Percentiles rank a stretch among this genome's conserved stretches.
These are phyloP conservation scores for Dorcus hopei DNA, from an alignment of 2,888 invertebrate genomes.

Conservation along the genomic window DNA sequence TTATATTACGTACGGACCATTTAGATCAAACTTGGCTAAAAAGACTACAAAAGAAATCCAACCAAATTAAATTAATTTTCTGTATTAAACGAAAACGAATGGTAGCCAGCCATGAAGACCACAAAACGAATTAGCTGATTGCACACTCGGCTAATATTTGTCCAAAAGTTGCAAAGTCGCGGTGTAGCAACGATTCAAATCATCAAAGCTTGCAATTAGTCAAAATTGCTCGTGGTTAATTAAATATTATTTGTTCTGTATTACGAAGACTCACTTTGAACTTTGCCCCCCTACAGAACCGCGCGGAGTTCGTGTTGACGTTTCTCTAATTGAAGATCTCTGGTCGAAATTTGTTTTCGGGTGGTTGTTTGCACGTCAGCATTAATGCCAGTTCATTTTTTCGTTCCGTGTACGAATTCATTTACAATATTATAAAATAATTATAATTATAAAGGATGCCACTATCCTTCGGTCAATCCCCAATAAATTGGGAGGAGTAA, in stretches of 20 bases:
- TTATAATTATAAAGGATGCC: no score
- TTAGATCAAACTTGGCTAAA: not conserved
- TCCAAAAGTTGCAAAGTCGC: constrained; percentile 9
- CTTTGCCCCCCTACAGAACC: not conserved
- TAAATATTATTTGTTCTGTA: constrained; percentile 15
- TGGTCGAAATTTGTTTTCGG: not conserved
- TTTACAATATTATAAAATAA: no score
- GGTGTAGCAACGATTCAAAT: constrained; percentile 1
- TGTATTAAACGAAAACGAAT: no score
- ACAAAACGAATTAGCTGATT: no score
- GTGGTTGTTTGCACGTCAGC: not conserved
- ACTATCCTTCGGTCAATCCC: no score
- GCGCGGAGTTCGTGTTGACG: not conserved
- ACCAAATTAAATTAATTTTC: no score
- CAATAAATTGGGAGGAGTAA: no score
- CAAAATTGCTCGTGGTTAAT: constrained; percentile 12
- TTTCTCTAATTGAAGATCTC: not conserved
- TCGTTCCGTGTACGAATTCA: no score
- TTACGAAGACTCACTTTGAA: constrained; percentile 5
- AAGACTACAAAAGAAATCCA: not conserved
- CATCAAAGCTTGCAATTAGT: constrained; percentile 7
- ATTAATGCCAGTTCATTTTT: no score
- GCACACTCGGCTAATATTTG: constrained; percentile 1
- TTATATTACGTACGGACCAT: no score
- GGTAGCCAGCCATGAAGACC: no score